phyloP scores from a whole-genome alignment of 2,113 vertebrate species.

The Corythaeola cristata region DNA sequence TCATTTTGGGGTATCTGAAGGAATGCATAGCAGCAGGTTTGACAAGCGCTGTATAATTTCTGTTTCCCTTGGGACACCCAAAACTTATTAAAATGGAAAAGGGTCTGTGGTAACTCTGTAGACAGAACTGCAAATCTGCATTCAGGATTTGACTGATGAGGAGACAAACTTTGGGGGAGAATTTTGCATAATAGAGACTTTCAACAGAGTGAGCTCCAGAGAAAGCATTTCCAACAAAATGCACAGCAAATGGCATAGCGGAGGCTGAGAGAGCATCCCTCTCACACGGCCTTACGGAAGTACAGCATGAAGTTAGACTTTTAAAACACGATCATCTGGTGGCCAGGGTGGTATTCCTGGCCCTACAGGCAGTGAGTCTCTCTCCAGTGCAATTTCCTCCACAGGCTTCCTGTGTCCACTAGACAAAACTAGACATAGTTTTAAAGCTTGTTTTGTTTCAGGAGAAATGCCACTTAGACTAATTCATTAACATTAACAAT shows the following conservation, averaged over 20 bases:
- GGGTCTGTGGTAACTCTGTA: background rate
- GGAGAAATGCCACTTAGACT: background rate
- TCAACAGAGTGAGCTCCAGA: background rate
- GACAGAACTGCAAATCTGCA: background rate
- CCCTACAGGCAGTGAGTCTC: background rate
- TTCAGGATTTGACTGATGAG: background rate
- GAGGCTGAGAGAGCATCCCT: background rate
- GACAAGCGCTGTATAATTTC: background rate
- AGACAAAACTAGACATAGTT: background rate
- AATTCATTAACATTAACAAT: background rate
- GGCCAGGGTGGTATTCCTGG: background rate
- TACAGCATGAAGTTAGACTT: background rate
- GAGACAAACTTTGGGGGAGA: background rate
- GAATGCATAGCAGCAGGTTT: background rate
- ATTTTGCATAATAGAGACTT: constrained; percentile 24
- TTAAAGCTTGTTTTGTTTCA: background rate
- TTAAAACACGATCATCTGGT: background rate
- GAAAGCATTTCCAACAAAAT: background rate
- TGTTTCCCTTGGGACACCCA: background rate
- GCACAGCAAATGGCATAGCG: accelerated
- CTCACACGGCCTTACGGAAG: accelerated
- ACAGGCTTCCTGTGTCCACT: accelerated
- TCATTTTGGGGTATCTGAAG: background rate
- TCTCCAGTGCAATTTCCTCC: background rate
- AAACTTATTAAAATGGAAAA: constrained; percentile 28